Base-by-base conservation (phyloP, 2,888 invertebrate genomes). In the Gymnoscelis rufifasciata region DNA sequence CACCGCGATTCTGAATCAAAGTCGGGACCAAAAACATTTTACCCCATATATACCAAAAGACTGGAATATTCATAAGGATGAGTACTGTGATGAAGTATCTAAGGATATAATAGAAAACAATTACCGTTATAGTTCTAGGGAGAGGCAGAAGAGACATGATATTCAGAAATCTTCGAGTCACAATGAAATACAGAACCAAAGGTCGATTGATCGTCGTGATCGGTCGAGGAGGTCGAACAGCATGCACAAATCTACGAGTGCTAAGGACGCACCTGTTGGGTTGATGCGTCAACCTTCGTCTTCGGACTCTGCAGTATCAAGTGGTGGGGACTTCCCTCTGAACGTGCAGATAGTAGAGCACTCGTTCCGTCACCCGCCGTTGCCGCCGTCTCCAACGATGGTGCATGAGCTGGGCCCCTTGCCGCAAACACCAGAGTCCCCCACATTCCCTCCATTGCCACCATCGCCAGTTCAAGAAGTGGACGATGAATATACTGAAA, bases 391-490 rank as follows among this genome's bases (percentile, higher is more conserved):
- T 1, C 86, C 86, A 0, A 79, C 67, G 36, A 69, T 77, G 51
- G 71, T 59, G 4, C 88, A 82, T 47, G 89, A 88, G 10, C 74
- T 84, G 71, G 88, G 88, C 0, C 88, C 88, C 2, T 59, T 88
- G 24, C 89, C 89, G 10, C 84, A 78, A 54, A 88, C 89, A 1
- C 89, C 89, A 11, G 89, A 88, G 40, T 89, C 89, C 1, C 89
- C 88, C 4, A 86, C 82, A 39, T 92, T 95, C 68, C 94, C 94
- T 12, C 94, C 94, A 27, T 79, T 95, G 49, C 95, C 95, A 6
- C 95, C 95, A 0, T 95, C 95, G 0, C 95, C 95, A 0, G 93
- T 94, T 7, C 94, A 94, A 74, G 95, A 94, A 78, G 93, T 92
- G 48, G 92, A 92, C 62, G 92, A 93, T 61, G 93, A 93, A 64